Base-by-base conservation (phyloP, 2,888 invertebrate genomes). In the Lasioglossum marginatum region DNA sequence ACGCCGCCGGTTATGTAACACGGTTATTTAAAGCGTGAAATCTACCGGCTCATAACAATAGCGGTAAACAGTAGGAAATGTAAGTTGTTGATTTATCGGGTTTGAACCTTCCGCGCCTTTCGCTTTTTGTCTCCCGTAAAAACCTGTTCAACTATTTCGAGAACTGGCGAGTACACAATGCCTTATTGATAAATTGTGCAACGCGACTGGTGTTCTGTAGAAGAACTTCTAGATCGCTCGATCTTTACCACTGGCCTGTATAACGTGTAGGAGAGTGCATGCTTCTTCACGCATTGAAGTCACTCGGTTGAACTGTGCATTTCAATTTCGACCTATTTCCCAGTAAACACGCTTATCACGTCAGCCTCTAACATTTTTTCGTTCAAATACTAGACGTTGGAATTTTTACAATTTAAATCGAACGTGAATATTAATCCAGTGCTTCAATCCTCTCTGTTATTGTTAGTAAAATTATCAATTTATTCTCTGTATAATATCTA, bases 11-110 rank as follows among this genome's bases (percentile, higher is more conserved):
- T 82, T 85, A 45, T n/a, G 63, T 76, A 83, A 79, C 34, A 10
- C n/a, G 37, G n/a, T 60, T 16, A 5, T 37, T 16, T 6, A 63
- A 23, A 75, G 23, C 75, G 48, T 82, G 74, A 77, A 81, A 81
- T 73, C 31, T 34, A 8, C 72, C 12, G 81, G 3, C n/a, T 72
- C n/a, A 12, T 37, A 5, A 37, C 52, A 71, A 31, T 70, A 85
- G 76, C 83, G 79, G 85, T 76, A 60, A 73, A 76, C 52, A n/a
- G 16, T 79, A 63, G 57, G 27, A 82, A 82, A 79, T 83, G 71
- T 57, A 68, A 83, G 76, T 48, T 57, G 76, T 45, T 27, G 75
- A 45, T 76, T 85, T 48, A 19, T 45, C 72, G 57, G 75, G 37
- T 72, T 16, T n/a, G 31, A 37, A 6, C 27, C 23, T 34, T 72